Base-by-base conservation (phyloP, 2,888 invertebrate species). In the Cerceris ruficornis region DNA sequence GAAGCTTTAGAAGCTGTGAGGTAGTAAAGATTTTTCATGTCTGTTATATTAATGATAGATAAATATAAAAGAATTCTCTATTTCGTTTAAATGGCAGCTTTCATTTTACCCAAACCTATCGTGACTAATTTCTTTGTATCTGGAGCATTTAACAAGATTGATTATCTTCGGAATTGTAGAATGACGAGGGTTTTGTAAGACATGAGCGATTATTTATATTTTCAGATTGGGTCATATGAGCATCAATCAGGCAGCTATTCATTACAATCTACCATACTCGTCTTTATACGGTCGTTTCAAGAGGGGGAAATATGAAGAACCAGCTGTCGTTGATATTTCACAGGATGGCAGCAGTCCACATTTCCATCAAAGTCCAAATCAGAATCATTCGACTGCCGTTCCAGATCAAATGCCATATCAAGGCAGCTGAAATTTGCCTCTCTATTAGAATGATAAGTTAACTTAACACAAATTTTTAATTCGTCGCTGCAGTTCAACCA, bases 221-320 rank as follows among this genome's bases (percentile, higher is more conserved):
- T 92, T 58, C 90, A 97, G 97, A 89, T 94, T 97, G 84, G 98
- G 98, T 42, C 97, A 97, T 91, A 97, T 98, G 97, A 97, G 97
- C 80, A 98, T 98, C 88, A 98, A 98, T 93, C 98, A 98, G 93
- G 98, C 98, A 65, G 97, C 97, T 67, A 98, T 98, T 86, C 97
- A 98, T 91, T 98, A 96, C 93, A 98, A 98, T 93, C 93, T 98
- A 89, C 98, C 98, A 52, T 98, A 98, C 91, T 97, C 97, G 13
- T 98, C 98, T 6, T 93, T 98, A 42, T 98, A 98, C 90, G 97
- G 97, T 0, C 94, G 98, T 73, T 97, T 97, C 92, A 98, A 98
- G 92, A 94, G 97, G 65, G 97, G 96, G 90, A 97, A 97, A 92
- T 97, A 96, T 91, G 96, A 96, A 75, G 93, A 92, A 67, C 91